Evolutionary conservation across 2,797 vertebrate genomes (phyloP), one percentile per base, ranked within the genome.

Genomic region (Brachymystax lenok): DNA sequence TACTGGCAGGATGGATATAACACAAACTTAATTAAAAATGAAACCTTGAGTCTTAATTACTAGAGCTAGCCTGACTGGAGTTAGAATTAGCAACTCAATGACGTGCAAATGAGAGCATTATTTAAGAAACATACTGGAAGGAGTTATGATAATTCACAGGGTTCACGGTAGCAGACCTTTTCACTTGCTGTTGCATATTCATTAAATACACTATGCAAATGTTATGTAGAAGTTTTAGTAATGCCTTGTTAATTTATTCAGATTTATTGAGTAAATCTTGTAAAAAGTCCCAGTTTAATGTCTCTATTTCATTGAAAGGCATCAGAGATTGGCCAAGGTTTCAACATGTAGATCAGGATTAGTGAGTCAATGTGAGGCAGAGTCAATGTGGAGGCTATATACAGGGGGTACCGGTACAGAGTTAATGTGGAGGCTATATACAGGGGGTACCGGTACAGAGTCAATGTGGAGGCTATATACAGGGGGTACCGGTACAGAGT

Each of bases 91-190:
- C 97, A 98, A 99, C 96, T 98, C 98, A 99, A 97, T 99, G 98
- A 99, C 99, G 98, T 99, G 97, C 97, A 99, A 99, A 99, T 99
- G 97, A 99, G 96, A 96, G 97, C 97, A 99, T 99, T 99, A 99
- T 99, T 99, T 99, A 98, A 99, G 97, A 97, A 99, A 98, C 96
- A 98, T 93, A 97, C 97, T 99, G 96, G 96, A 97, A 99, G 98
- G 98, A 97, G 96, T 99, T 99, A 99, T 99, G 98, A 95, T 99
- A 99, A 99, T 99, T 97, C 90, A 46, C 10, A 94, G 94, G 96
- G 97, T 97, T 99, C 96, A 96, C 96, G 97, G 96, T 96, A 93
- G 96, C 96, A 97, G 97, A 98, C 97, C 97, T 98, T 97, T 97
- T 95, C 96, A 95, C 97, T 99, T 95, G 96, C 95, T 94, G 96